phyloP scores from a whole-genome alignment of 1,140 invertebrate genomes.

The Steinernema khuongi region DNA sequence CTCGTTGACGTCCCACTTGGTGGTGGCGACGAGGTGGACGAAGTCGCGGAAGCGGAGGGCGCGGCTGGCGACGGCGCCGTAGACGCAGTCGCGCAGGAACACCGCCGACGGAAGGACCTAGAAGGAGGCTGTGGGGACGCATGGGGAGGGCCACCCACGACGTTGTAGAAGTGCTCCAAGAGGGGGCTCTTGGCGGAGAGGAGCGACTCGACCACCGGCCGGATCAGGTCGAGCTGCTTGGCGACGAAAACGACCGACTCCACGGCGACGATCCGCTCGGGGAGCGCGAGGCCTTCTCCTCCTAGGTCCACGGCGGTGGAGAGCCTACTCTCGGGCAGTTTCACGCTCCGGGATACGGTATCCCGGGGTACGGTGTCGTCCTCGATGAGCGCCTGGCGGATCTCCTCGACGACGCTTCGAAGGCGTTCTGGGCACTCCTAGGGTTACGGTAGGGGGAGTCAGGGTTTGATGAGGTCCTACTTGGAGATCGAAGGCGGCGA shows the following conservation, averaged over 20 bases:
- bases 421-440: constrained; percentile 26
- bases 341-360: background rate
- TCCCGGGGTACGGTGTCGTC: too few relatives aligned
- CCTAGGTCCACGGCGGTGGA: constrained; percentile 72
- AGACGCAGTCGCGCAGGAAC: constrained; percentile 76
- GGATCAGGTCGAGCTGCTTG: constrained; percentile 76
- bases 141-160: constrained; percentile 31
- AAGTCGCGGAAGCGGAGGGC: constrained; percentile 75
- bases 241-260: constrained; percentile 85
- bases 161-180: constrained; percentile 48
- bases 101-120: constrained; percentile 60
- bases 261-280: constrained; percentile 79
- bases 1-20: constrained; percentile 87
- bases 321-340: constrained; percentile 49
- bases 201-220: constrained; percentile 69
- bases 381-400: constrained; percentile 12
- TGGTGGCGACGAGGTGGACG: constrained; percentile 73
- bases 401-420: constrained; percentile 22
- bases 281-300: constrained; percentile 73
- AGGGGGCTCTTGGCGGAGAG: constrained; percentile 59
- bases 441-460: too few relatives aligned
- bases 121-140: constrained; percentile 18
- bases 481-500: constrained; percentile 46
- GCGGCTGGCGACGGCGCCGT: constrained; percentile 74
- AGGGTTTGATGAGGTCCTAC: too few relatives aligned